Evolutionary conservation across 1,140 invertebrate genomes (phyloP), one percentile per base, ranked within the genome.

Genomic region (Muscidifurax raptorellus): DNA sequence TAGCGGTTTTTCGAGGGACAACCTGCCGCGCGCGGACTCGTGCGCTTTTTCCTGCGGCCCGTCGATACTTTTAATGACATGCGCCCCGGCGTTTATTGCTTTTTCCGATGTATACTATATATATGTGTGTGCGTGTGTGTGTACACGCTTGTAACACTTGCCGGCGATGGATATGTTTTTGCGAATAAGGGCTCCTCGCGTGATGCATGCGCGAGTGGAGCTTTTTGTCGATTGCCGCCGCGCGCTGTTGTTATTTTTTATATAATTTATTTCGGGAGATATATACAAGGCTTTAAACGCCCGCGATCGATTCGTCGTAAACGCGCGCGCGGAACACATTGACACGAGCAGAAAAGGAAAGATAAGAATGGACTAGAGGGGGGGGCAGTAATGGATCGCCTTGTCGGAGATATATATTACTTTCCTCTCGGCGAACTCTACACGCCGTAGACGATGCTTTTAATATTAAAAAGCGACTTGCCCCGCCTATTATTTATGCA

Each of bases 321-420:
- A 47, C 52, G 22, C 1, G 5, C 52, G 22, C 52, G 18, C 47
- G 47, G 52, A 59, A 59, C 52, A 59, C 52, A 59, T 59, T n/a
- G 52, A 59, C 52, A n/a, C 52, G 52, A 3, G 22, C 0, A 59
- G 52, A 59, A 59, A 59, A 59, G 52, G 52, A 59, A n/a, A 18
- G 18, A 59, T 59, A 59, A 59, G 22, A 59, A n/a, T 59, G 52
- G 52, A 59, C n/a, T 5, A n/a, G 52, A 2, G 52, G 18, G 22
- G n/a, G 52, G 52, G 52, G n/a, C 52, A 59, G 52, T 59, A 59
- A 59, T 59, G 52, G 52, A 59, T 59, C 52, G 52, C 22, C 52
- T 59, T 59, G 52, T 59, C 52, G 52, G 52, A n/a, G 52, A 59
- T 59, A 59, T 59, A 59, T 59, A 59, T 59, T 59, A n/a, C 52